Evolutionary conservation across 1,140 invertebrate genomes (phyloP).

Genomic region (Notospermus geniculatus): DNA sequence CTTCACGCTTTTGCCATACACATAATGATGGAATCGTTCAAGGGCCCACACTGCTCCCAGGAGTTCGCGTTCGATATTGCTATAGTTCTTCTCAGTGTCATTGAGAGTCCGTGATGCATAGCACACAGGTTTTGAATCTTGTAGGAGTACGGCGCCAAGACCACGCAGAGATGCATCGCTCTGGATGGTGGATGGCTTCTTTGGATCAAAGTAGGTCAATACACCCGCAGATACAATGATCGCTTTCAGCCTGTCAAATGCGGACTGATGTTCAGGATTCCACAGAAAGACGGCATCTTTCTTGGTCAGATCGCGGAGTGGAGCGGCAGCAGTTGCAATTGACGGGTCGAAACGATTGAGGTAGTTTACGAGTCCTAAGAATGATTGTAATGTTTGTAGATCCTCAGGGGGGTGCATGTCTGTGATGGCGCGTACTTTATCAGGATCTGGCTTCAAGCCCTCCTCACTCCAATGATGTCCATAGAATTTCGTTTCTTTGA

Average conservation of each 20-base stretch:
- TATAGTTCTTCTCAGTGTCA: slow-evolving; percentile 54
- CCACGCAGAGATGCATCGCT: slow-evolving; percentile 37
- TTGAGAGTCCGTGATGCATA: slow-evolving; percentile 57
- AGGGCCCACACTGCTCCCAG: slow-evolving; percentile 56
- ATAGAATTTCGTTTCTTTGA: no score
- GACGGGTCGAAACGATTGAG: no score
- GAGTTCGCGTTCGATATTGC: slow-evolving; percentile 57
- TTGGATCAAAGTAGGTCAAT: slow-evolving; percentile 31
- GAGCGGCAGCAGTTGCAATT: no score
- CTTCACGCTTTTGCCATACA: slow-evolving; percentile 32
- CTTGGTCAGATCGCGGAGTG: neutral
- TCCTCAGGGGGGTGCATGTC: slow-evolving; percentile 16
- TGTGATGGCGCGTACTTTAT: slow-evolving; percentile 48
- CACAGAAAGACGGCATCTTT: slow-evolving; percentile 31
- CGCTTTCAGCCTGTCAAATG: slow-evolving; percentile 28
- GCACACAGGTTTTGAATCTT: slow-evolving; percentile 54
- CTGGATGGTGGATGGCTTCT: slow-evolving; percentile 28
- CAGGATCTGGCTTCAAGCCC: slow-evolving; percentile 35
- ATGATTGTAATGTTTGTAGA: slow-evolving; percentile 17
- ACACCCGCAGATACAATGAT: slow-evolving; percentile 25
- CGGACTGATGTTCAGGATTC: slow-evolving; percentile 22
- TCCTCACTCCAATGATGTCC: no score
- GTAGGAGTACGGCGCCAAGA: slow-evolving; percentile 53
- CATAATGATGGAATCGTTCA: slow-evolving; percentile 49
- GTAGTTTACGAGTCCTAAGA: no score